Conservation (phyloP, 2,797 vertebrate species). For the Melopsittacus undulatus region DNA sequence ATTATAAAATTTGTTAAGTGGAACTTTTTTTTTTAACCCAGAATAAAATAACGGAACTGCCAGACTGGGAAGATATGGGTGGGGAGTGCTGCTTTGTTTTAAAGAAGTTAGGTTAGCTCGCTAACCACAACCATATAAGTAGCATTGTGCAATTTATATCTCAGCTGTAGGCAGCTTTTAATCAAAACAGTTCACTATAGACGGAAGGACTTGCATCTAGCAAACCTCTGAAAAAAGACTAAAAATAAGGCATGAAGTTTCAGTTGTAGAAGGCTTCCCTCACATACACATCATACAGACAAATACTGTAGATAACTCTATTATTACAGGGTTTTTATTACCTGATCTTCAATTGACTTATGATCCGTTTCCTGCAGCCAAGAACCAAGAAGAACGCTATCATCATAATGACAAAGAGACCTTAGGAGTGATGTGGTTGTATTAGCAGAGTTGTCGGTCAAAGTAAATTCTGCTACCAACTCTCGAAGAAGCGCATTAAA, state of each 20-base stretch:
- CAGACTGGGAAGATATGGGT: accelerated
- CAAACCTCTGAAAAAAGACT: neutral
- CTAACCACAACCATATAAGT: neutral
- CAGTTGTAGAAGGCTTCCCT: neutral
- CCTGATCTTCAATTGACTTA: constrained; percentile 98
- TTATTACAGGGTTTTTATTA: constrained; percentile 47
- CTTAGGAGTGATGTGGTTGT: constrained; percentile 96
- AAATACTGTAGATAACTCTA: neutral
- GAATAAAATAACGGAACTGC: neutral
- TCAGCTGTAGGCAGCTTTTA: neutral
- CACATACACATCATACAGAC: neutral
- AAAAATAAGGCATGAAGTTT: neutral
- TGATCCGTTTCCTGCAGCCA: constrained; percentile 99
- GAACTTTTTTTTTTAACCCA: neutral
- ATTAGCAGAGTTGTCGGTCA: constrained; percentile 98
- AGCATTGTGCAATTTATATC: neutral
- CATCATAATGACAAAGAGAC: constrained; percentile 97
- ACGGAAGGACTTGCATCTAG: neutral
- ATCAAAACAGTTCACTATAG: neutral
- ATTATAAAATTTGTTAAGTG: neutral
- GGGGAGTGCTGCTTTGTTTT: accelerated
- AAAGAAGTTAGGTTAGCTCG: neutral
- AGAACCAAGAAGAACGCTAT: constrained; percentile 97
- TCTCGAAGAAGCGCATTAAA: constrained; percentile 96
- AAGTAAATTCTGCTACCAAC: constrained; percentile 96